phyloP scores from a whole-genome alignment of 2,888 invertebrate genomes.

The Amphiduros pacificus region DNA sequence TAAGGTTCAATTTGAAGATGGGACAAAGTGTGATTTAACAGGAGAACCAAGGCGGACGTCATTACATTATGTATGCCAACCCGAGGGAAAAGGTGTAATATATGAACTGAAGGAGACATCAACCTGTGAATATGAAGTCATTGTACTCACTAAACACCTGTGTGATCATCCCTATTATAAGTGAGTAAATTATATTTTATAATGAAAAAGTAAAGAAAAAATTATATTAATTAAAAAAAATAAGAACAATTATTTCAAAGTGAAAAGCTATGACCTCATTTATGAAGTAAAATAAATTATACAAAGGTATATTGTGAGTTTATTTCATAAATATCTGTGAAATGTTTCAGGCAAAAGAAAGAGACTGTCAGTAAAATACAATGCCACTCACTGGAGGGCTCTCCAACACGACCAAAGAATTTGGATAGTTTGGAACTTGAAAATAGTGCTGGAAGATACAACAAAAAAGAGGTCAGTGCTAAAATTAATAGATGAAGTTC shows the following conservation, averaged over 20 bases:
- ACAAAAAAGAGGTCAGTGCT: slow-evolving; percentile 20
- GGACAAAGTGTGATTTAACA: slow-evolving; percentile 89
- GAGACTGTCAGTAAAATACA: slow-evolving; percentile 53
- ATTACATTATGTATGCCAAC: slow-evolving; percentile 84
- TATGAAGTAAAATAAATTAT: too few species aligned
- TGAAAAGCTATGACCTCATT: background rate
- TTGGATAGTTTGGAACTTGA: slow-evolving; percentile 34
- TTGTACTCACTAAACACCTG: slow-evolving; percentile 82
- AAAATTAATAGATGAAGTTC: too few species aligned
- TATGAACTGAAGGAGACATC: slow-evolving; percentile 90
- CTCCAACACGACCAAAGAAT: slow-evolving; percentile 49
- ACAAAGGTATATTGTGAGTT: background rate
- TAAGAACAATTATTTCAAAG: background rate
- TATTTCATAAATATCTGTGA: background rate
- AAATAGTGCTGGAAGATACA: slow-evolving; percentile 23
- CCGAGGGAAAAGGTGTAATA: slow-evolving; percentile 86
- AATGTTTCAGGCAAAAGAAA: slow-evolving; percentile 47
- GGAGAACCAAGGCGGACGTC: slow-evolving; percentile 78
- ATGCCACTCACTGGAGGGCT: slow-evolving; percentile 53
- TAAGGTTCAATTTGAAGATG: slow-evolving; percentile 75
- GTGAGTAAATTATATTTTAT: slow-evolving; percentile 36
- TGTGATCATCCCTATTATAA: slow-evolving; percentile 83
- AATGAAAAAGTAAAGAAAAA: too few species aligned
- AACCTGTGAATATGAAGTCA: slow-evolving; percentile 91
- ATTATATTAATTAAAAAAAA: background rate